Base-by-base conservation (phyloP, 2,113 vertebrate genomes). In the Pleuronectes platessa region DNA sequence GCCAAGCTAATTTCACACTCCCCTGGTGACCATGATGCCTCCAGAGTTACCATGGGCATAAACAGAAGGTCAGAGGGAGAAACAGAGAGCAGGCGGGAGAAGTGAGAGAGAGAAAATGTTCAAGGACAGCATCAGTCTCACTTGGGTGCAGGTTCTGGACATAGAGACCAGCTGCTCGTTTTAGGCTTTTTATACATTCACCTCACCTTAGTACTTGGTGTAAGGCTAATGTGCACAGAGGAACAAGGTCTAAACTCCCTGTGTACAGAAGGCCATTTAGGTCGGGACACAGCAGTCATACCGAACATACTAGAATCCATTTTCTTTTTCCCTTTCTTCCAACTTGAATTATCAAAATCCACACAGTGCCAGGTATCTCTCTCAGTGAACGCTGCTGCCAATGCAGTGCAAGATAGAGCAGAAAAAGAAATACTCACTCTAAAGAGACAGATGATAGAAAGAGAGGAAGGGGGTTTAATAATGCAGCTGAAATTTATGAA, bases 1-100 rank as follows among this genome's bases (percentile, higher is more conserved):
- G 89, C 87, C 88, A 90, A 90, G 86, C 83, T 91, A 92, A 93
- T 92, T 91, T 92, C 91, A 92, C 90, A 92, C 92, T 92, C 90
- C 85, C 88, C 74, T 92, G 90, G 91, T 86, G 90, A 83, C 74
- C 84, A 80, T 74, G 84, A 88, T 82, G 88, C 90, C 85, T 84
- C 81, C 55, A 85, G 88, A 86, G 87, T 85, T 85, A 89, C 87
- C 83, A 61, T 71, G 18, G 86, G 88, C 88, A 85, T 78, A 81
- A 90, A 91, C 87, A 91, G 88, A 88, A 90, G 88, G 90, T 93
- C 86, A 88, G 51, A 84, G 70, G 84, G 78, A 86, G 62, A 81
- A 67, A 88, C 35, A 45, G 21, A 77, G 74, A 84, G 42, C 54
- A 56, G 63, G 77, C 71, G 62, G 71, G 76, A 81, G 65, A 75